Conservation (phyloP, 53 echinoderm and acorn worm species). For the Luidia sarsii region DNA sequence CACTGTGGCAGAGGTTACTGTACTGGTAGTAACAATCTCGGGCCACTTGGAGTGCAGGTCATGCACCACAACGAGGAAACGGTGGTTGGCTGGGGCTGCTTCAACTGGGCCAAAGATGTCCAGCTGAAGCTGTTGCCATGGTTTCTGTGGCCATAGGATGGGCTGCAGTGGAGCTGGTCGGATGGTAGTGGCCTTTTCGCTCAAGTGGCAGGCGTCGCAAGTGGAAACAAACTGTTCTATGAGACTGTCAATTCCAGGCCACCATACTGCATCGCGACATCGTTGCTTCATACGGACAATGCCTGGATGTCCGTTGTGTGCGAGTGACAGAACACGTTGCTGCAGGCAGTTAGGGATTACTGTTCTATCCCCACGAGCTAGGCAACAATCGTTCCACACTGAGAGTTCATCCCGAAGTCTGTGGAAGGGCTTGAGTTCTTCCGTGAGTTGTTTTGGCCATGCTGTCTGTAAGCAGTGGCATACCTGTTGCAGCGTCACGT, state of each 20-base stretch:
- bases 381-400: conserved; percentile 14
- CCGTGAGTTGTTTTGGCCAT: not conserved
- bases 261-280: conserved; percentile 19
- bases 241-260: conserved; percentile 11
- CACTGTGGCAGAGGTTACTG: conserved; percentile 54
- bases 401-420: conserved; percentile 9
- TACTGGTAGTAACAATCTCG: conserved; percentile 50
- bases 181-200: conserved; percentile 5
- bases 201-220: conserved; percentile 4
- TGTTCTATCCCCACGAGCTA: not conserved
- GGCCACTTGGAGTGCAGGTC: conserved; percentile 65
- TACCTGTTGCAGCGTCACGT: not conserved
- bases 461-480: not conserved
- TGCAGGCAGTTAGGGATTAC: conserved; percentile 3
- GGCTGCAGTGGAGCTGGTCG: conserved; percentile 15
- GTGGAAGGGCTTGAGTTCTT: not conserved
- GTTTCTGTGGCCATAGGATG: conserved; percentile 27
- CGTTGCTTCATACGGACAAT: conserved; percentile 11
- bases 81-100: conserved; percentile 34
- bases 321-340: not conserved
- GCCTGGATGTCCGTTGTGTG: conserved; percentile 18
- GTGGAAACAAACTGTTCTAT: not conserved
- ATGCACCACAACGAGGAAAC: conserved; percentile 44
- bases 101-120: conserved; percentile 58
- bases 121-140: conserved; percentile 45